Conservation (phyloP, 2,888 invertebrate genomes). For the Timema cristinae region DNA sequence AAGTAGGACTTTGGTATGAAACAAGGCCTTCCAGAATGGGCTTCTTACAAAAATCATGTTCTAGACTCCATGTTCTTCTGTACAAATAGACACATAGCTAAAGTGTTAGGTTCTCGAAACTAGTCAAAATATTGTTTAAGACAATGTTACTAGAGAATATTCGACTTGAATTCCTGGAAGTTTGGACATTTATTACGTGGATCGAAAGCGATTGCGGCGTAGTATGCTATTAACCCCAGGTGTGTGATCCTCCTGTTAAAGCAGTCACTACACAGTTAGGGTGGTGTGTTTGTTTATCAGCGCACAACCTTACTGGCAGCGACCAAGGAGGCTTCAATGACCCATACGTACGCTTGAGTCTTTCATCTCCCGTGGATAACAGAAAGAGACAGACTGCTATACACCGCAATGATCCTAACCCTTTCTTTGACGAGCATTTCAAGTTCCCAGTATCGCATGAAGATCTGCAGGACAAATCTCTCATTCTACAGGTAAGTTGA, state of each 20-base stretch:
- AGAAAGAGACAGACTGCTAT: conserved; percentile 81
- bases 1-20: no score
- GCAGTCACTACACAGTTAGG: not conserved
- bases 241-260: not conserved
- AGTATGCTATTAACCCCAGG: not conserved
- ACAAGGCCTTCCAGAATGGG: no score
- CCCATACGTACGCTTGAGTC: conserved; percentile 76
- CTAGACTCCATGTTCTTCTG: no score
- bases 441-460: conserved; percentile 90
- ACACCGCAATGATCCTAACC: conserved; percentile 78
- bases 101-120: no score
- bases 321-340: conserved; percentile 86
- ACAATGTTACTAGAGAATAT: no score
- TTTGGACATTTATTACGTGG: no score
- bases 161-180: no score
- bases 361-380: conserved; percentile 80
- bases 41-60: no score
- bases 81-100: no score
- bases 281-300: conserved; percentile 44
- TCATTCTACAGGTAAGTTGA: conserved; percentile 61
- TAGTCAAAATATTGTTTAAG: no score
- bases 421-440: conserved; percentile 87
- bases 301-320: conserved; percentile 77
- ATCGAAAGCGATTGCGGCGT: no score
- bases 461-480: conserved; percentile 73